Base-by-base conservation (phyloP, 2,797 vertebrate species). In the Apodemus agrarius region DNA sequence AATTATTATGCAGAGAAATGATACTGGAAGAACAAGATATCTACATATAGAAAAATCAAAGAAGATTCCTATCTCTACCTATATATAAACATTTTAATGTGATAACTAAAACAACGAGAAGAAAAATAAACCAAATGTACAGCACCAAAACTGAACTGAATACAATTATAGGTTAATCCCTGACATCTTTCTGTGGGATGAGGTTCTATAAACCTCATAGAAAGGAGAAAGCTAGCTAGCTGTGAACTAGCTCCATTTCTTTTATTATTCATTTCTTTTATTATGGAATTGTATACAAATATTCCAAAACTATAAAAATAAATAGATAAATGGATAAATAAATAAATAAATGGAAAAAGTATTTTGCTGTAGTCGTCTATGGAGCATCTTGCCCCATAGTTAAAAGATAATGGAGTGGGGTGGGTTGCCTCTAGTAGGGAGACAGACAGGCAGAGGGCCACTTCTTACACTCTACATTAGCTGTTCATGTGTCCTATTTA, bases 401-500 rank as follows among this genome's bases (percentile, higher is more conserved):
- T 19, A 14, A 4, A 31, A 17, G 40, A 7, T 67, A 49, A 9
- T 2, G 12, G n/a, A 43, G 31, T 19, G 0, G 8, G 24, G 9
- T 2, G 4, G 31, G 31, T 7, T 61, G 19, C 16, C 13, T 6
- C 0, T 2, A 0, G 13, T 6, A 43, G 57, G n/a, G 69, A 67
- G 46, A 76, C 1, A 13, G 9, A 67, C 21, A 37, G 31, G 16
- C 49, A 54, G 24, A 87, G 17, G 54, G 14, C 21, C 13, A 14
- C 31, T 76, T 6, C 16, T 24, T 34, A 49, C n/a, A 14, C 61
- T 31, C 31, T 67, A 31, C 24, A 12, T 40, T 49, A 54, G 22
- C 29, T 59, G 10, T 65, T 31, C 5, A 72, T 67, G 37, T 8
- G 3, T 94, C 40, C 80, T 69, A 40, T 46, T 90, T n/a, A 16